Evolutionary conservation across 2,113 vertebrate species (phyloP), one percentile per base, ranked within the genome.

Genomic region (Phylloscopus trochiloides): DNA sequence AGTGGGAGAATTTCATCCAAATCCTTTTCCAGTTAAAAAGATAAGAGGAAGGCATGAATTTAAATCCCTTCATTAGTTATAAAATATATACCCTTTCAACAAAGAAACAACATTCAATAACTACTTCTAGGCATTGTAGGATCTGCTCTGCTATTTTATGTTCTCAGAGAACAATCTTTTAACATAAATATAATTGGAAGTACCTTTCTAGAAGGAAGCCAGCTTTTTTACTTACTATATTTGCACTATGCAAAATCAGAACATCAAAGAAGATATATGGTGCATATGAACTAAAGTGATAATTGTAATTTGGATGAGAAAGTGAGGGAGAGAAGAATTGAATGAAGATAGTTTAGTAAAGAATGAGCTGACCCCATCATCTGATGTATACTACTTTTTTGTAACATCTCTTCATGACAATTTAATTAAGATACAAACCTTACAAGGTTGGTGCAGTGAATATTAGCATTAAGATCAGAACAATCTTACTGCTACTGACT

Each of bases 351-450:
- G 70, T 84, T 61, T 17, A 72, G 21, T 78, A 86, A 96, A 92
- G 90, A 51, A 88, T 67, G 29, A 86, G 74, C 34, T 94, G 94
- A 94, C 91, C 82, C 84, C 81, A 81, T 86, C 75, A 84, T 97
- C 42, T 94, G 73, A 92, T 75, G 78, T 89, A 87, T 51, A 94
- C 79, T 63, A 65, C 87, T 87, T 96, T 94, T 91, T 94, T 94
- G 93, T 61, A 95, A 95, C 85, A 94, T 94, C 93, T 96, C 96
- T 96, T 97, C 92, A 91, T 92, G 95, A 98, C 97, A 98, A 97
- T 97, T 97, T 98, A 98, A 98, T 98, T 98, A 97, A 98, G 97
- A 97, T 91, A 95, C 95, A 97, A 97, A 96, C 86, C 92, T 96
- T 93, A 91, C 91, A 97, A 96, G 94, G 83, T 63, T 71, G 87